Conservation (phyloP, 53 echinoderm and acorn worm genomes). For the Apostichopus leukothele region DNA sequence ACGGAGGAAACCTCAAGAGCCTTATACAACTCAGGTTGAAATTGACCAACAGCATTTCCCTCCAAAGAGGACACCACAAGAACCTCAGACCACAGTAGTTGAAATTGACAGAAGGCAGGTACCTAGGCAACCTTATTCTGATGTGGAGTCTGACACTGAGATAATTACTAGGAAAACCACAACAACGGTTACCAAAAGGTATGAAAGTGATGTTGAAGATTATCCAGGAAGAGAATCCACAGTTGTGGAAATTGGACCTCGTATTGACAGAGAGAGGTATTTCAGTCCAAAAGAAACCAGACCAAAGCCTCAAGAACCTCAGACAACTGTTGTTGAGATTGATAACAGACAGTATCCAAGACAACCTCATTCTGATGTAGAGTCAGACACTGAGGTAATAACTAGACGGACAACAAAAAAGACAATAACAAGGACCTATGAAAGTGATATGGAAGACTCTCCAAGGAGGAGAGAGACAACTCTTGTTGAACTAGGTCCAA, state of each 20-base stretch:
- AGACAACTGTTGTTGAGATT: slow-evolving; percentile 37
- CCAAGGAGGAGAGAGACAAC: slow-evolving; percentile 43
- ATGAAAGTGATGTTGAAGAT: slow-evolving; percentile 60
- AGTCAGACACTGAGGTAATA: slow-evolving; percentile 55
- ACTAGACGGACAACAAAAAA: slow-evolving; percentile 66
- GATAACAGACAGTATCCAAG: slow-evolving; percentile 55
- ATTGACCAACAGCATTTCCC: slow-evolving; percentile 21
- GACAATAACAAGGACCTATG: slow-evolving; percentile 63
- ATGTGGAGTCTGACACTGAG: slow-evolving; percentile 60
- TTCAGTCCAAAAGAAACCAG: slow-evolving; percentile 34
- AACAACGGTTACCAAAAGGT: slow-evolving; percentile 63
- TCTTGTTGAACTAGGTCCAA: slow-evolving; percentile 35
- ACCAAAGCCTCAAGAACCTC: slow-evolving; percentile 46
- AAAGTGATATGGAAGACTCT: slow-evolving; percentile 58
- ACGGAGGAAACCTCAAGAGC: slow-evolving; percentile 34
- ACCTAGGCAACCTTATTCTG: slow-evolving; percentile 62
- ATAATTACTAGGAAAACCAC: slow-evolving; percentile 63
- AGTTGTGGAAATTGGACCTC: slow-evolving; percentile 57
- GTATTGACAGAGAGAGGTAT: slow-evolving; percentile 53
- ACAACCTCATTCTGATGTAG: slow-evolving; percentile 58
- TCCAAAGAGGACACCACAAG: slow-evolving; percentile 23
- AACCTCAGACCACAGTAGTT: slow-evolving; percentile 67
- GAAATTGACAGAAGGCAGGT: slow-evolving; percentile 64
- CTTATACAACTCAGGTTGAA: slow-evolving; percentile 51
- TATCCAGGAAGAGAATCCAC: slow-evolving; percentile 43